Base-by-base conservation (phyloP, 2,797 vertebrate species). In the Myotis vivesi region DNA sequence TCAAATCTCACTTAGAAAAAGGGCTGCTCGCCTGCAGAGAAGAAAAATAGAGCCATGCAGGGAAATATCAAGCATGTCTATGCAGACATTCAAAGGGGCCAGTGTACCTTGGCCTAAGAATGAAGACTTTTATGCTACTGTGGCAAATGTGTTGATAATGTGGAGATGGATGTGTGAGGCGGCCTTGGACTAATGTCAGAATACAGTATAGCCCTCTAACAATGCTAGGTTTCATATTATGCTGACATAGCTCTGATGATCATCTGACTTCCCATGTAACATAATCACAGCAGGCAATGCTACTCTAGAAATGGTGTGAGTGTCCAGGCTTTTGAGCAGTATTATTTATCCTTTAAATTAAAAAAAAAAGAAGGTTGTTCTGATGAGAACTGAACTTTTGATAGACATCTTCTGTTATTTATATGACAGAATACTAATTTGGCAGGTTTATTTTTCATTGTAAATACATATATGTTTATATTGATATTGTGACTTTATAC, bases 311-410 rank as follows among this genome's bases (percentile, higher is more conserved):
- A 53, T 11, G 8, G 7, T 22, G 5, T 10, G 28, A 72, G 10
- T 1, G 0, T 17, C 8, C 10, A 44, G 55, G 1, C 19, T 86
- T 55, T 20, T 5, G 8, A 51, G 20, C 6, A 79, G 7, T 57
- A 17, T 36, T 73, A 41, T 75, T 79, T 59, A 41, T 0, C 1
- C 36, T 36, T 81, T 73, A 79, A 66, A 84, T 44, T 25, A 38
- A 62, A 55, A 16, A 30, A 16, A 46, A 30, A 57, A 57, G 28
- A 25, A 20, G 4, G 1, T 53, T 59, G 10, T 30, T 72, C 62
- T 36, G 12, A 73, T 66, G 23, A 77, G 17, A 15, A n/a, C 6
- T 53, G 20, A 80, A 51, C 3, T 75, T 66, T 23, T n/a, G 2
- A 79, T 85, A 4, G 11, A 17, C 55, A 12, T 33, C 3, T 55